Evolutionary conservation across 2,888 invertebrate genomes (phyloP), one percentile per base, ranked within the genome.

Genomic region (Euzophera pinguis): DNA sequence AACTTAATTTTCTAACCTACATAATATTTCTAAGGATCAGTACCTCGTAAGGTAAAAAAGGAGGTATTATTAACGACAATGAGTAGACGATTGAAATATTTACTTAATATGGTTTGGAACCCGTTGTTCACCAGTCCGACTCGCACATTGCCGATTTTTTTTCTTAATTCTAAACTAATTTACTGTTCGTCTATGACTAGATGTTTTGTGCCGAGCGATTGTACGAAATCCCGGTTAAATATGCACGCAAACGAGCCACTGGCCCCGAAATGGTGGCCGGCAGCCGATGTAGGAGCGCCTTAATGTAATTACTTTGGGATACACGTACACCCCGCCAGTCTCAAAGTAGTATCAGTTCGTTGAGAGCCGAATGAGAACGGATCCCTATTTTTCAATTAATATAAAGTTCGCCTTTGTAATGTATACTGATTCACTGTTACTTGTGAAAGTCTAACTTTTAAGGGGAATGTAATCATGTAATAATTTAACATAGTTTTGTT

Each of bases 231-330:
- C 60, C 13, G 62, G 69, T 81, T 81, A 81, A 81, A 81, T 80
- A 81, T 83, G 79, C 76, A 82, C 65, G 60, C 69, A 71, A 75
- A 78, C 73, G 69, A 66, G 66, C 72, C 67, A 22, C 47, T 37
- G 66, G 68, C 5, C 65, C 67, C 73, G 73, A 75, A 74, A 78
- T 76, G 77, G 69, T 71, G 64, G 67, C 61, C 74, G 73, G 75
- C 79, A 74, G 63, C 67, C 64, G 41, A 17, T 22, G 22, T 22
- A 22, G 22, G 22, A 22, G 22, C 22, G n/a, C 69, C 70, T 73
- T 78, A 78, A 78, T 77, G 78, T 80, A 75, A 82, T 80, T 78
- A 80, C 70, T 64, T 41, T 52, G 42, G 50, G 53, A 53, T 53
- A 53, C 53, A 47, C 47, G 37, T 47, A 52, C 52, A 55, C 56